Percentiles rank a stretch among this genome's conserved stretches.
These are phyloP conservation scores for Morone saxatilis DNA, from an alignment of 2,113 vertebrate species.

Conservation along the genomic window DNA sequence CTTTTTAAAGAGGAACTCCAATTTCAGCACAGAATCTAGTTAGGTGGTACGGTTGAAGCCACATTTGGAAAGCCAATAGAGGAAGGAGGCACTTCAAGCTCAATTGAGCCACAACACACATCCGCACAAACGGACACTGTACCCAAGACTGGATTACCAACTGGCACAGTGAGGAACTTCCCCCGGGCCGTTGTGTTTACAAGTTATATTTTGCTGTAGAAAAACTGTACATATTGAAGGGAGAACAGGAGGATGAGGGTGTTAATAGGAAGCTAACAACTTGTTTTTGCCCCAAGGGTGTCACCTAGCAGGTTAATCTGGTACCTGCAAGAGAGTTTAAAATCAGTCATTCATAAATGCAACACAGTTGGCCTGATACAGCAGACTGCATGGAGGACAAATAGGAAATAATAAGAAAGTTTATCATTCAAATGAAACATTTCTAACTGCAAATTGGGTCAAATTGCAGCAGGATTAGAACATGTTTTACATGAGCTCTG, in stretches of 20 bases:
- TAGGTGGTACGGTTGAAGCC: neutral
- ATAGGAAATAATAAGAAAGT: neutral
- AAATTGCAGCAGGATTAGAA: neutral
- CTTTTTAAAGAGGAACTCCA: neutral
- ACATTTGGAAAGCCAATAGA: neutral
- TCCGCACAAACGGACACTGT: neutral
- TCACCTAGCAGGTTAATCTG: neutral
- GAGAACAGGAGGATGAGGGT: neutral
- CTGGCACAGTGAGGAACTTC: neutral
- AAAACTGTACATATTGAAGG: neutral
- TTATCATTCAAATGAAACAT: constrained; percentile 1
- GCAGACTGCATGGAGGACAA: neutral
- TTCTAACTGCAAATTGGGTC: neutral
- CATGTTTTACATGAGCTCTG: neutral
- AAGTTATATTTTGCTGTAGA: neutral
- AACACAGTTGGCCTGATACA: neutral
- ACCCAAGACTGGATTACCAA: neutral
- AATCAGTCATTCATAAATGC: neutral
- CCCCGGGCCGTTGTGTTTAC: neutral
- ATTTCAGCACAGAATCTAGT: neutral
- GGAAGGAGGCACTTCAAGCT: neutral
- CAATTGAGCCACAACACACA: neutral
- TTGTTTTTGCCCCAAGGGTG: neutral
- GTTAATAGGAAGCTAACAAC: neutral
- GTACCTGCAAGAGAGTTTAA: neutral